Conservation (phyloP, 2,113 vertebrate species). For the Connochaetes taurinus region DNA sequence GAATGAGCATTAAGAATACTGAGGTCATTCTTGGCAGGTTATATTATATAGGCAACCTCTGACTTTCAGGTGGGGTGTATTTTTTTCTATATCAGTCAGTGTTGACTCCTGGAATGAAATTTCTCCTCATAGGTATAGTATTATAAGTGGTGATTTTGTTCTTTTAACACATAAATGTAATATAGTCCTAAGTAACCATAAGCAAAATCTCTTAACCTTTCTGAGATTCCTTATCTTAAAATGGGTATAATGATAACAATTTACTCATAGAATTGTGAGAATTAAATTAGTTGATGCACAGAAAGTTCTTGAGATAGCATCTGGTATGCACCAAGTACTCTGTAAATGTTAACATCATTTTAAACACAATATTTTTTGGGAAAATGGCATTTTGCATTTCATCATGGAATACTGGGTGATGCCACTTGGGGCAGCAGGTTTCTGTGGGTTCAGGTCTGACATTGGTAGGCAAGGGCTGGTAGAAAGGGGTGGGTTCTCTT, state of each 20-base stretch:
- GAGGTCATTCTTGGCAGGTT: not conserved
- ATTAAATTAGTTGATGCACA: not conserved
- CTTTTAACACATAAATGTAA: not conserved
- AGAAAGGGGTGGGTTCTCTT: not conserved
- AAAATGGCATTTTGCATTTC: not conserved
- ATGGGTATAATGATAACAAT: not conserved
- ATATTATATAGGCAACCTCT: not conserved
- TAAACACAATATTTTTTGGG: not conserved
- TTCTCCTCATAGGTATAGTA: not conserved
- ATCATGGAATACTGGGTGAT: not conserved
- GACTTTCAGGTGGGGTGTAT: not conserved
- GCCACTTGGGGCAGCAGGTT: not conserved
- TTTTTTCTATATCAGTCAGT: not conserved
- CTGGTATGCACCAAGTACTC: not conserved
- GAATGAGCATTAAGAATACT: not conserved
- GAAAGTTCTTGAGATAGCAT: not conserved
- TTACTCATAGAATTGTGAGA: not conserved
- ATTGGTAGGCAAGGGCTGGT: not conserved
- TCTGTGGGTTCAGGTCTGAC: not conserved
- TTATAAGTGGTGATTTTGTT: not conserved
- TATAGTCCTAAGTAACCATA: not conserved
- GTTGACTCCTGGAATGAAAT: not conserved
- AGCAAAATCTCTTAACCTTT: not conserved
- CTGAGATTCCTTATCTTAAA: not conserved
- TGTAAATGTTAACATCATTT: not conserved